Conservation (phyloP, 2,797 vertebrate species). For the Pseudomugil tenellus region DNA sequence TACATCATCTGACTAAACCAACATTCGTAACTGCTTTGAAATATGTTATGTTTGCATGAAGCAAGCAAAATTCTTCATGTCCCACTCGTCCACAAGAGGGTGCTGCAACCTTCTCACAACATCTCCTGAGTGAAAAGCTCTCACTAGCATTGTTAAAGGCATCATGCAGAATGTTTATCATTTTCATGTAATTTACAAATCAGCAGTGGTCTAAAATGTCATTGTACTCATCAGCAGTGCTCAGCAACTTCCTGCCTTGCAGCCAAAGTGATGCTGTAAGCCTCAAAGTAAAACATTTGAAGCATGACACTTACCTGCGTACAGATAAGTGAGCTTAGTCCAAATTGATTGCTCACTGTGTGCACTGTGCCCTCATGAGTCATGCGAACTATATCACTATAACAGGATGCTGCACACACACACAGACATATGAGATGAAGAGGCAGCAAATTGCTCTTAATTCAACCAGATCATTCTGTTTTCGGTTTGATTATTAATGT, state of each 20-base stretch:
- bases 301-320: background rate
- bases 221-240: background rate
- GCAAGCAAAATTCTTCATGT: background rate
- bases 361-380: background rate
- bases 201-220: background rate
- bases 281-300: background rate
- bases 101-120: constrained; percentile 20
- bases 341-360: background rate
- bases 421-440: constrained; percentile 22
- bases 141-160: background rate
- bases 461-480: constrained; percentile 2
- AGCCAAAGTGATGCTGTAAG: background rate
- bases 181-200: background rate
- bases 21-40: background rate
- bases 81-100: constrained; percentile 41
- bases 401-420: background rate
- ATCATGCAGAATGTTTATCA: background rate
- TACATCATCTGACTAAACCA: background rate
- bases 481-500: constrained; percentile 11
- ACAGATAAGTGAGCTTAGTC: background rate
- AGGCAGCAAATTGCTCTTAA: background rate
- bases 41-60: background rate
- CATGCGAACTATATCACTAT: constrained; percentile 11
- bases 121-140: constrained; percentile 10
- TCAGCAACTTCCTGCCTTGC: background rate